Evolutionary conservation across 2,888 invertebrate species (phyloP).

Genomic region (Andrena haemorrhoa): DNA sequence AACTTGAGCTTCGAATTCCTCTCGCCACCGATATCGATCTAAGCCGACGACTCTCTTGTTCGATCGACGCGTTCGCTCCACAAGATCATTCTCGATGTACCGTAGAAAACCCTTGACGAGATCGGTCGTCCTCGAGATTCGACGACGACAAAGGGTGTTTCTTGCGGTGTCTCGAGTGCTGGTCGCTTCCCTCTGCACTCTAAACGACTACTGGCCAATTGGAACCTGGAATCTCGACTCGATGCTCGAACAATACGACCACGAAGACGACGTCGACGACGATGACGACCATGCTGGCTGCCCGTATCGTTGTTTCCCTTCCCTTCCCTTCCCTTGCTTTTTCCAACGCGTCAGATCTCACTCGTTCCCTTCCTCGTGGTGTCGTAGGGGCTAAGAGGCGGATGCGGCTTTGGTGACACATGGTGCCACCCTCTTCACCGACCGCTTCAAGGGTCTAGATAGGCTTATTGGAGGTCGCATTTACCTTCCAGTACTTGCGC

Average conservation of each 20-base stretch:
- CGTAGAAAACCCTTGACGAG: slow-evolving; percentile 22
- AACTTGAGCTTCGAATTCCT: background rate
- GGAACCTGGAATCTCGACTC: slow-evolving; percentile 29
- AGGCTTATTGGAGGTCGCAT: slow-evolving; percentile 96
- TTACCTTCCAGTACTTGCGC: slow-evolving; percentile 96
- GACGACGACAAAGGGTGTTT: slow-evolving; percentile 15
- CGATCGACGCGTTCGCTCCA: slow-evolving; percentile 11
- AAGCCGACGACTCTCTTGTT: background rate
- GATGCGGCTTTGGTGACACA: slow-evolving; percentile 75
- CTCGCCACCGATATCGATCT: slow-evolving; percentile 15
- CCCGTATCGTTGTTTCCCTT: slow-evolving; percentile 54
- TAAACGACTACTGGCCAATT: slow-evolving; percentile 47
- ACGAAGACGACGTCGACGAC: slow-evolving; percentile 25
- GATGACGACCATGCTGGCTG: slow-evolving; percentile 4
- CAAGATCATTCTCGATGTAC: slow-evolving; percentile 23
- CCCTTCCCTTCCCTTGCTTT: slow-evolving; percentile 29
- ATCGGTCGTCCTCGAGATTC: slow-evolving; percentile 14
- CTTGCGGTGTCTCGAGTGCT: slow-evolving; percentile 29
- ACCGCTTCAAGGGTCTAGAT: slow-evolving; percentile 72
- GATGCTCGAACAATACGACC: slow-evolving; percentile 41
- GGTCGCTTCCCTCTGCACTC: slow-evolving; percentile 28
- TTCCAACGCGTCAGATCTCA: slow-evolving; percentile 56
- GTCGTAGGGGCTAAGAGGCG: slow-evolving; percentile 72
- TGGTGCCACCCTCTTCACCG: slow-evolving; percentile 73
- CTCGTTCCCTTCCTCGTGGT: slow-evolving; percentile 65